phyloP scores from a whole-genome alignment of 2,888 invertebrate species.

The Napeogenes inachia region DNA sequence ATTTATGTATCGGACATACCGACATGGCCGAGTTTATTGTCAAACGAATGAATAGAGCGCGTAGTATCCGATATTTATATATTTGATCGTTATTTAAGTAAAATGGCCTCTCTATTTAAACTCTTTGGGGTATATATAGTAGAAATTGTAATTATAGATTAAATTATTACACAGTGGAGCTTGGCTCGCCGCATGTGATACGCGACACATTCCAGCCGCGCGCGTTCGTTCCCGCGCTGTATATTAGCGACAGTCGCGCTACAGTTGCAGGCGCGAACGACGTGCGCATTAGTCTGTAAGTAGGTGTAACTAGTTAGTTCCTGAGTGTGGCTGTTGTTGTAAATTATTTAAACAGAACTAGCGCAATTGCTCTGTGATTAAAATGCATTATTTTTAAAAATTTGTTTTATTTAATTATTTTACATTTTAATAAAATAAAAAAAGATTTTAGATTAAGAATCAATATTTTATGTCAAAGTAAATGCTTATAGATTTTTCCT shows the following conservation, averaged over 20 bases:
- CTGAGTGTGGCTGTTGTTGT: conserved; percentile 57
- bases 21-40: not conserved
- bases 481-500: conserved; percentile 27
- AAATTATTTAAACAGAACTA: conserved; percentile 55
- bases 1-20: conserved; percentile 7
- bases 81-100: conserved; percentile 18
- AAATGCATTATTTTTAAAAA: conserved; percentile 63
- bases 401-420: conserved; percentile 25
- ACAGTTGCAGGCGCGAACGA: not conserved
- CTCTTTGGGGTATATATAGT: conserved; percentile 29
- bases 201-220: conserved; percentile 36
- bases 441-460: no score
- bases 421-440: no score
- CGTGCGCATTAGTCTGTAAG: conserved; percentile 28
- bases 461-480: no score
- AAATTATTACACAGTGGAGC: conserved; percentile 32
- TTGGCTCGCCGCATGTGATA: conserved; percentile 47
- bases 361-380: conserved; percentile 62
- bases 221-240: conserved; percentile 6
- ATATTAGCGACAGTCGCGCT: not conserved
- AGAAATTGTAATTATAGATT: conserved; percentile 34
- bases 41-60: not conserved
- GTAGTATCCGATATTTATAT: not conserved
- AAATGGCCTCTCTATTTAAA: conserved; percentile 28
- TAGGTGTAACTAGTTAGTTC: conserved; percentile 45